Percentiles rank a stretch among this genome's conserved stretches.
These are phyloP conservation scores for Actenoides lindsayi DNA, from an alignment of 2,113 vertebrate species.

Conservation along the genomic window DNA sequence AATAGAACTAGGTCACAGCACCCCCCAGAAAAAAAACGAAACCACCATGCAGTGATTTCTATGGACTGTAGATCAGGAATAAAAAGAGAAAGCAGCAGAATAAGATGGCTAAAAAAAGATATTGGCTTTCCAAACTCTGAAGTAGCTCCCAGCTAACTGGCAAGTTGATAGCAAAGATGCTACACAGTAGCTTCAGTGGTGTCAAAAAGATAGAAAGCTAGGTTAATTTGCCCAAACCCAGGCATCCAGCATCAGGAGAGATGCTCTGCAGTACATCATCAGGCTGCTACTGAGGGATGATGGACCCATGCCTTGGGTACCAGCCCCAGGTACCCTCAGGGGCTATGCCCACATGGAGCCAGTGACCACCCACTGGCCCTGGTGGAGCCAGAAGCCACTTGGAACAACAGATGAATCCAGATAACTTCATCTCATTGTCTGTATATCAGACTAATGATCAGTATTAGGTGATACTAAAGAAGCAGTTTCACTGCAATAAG, in stretches of 20 bases:
- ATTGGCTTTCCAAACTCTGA: neutral
- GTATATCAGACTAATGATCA: neutral
- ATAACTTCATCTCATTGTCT: neutral
- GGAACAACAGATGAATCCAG: neutral
- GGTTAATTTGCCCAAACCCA: neutral
- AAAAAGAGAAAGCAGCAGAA: neutral
- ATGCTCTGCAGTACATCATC: neutral
- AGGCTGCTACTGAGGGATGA: neutral
- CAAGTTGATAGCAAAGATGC: neutral
- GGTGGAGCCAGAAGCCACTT: neutral
- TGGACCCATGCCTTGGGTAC: rapidly evolving
- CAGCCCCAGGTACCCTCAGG: neutral
- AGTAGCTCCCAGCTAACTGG: neutral
- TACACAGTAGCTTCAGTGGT: neutral
- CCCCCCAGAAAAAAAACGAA: neutral
- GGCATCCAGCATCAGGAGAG: neutral
- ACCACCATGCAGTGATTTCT: neutral
- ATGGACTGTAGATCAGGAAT: neutral
- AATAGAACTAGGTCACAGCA: neutral
- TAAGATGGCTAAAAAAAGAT: neutral
- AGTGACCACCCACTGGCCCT: neutral
- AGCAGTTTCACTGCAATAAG: neutral
- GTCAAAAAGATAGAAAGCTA: neutral
- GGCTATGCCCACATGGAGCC: neutral
- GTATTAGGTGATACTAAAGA: neutral